Evolutionary conservation across 2,888 invertebrate genomes (phyloP).

Genomic region (Eupithecia centaureata): DNA sequence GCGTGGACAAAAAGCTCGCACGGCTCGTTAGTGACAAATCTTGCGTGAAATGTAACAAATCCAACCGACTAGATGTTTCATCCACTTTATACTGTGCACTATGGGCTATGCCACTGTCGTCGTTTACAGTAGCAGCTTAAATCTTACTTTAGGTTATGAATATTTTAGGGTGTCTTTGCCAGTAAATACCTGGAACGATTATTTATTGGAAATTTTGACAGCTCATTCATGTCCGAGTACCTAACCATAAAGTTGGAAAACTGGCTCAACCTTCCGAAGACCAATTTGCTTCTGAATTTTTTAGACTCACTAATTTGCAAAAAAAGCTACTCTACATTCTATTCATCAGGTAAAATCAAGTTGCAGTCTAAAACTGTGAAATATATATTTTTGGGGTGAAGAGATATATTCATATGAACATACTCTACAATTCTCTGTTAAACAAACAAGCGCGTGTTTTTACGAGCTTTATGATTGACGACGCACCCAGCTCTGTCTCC

Average conservation of each 20-base stretch:
- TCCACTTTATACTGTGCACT: constrained; percentile 47
- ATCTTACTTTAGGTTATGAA: background rate
- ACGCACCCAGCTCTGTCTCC: constrained; percentile 56
- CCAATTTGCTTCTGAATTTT: background rate
- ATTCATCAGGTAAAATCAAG: background rate
- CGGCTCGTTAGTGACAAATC: constrained; percentile 55
- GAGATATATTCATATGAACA: background rate
- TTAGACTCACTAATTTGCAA: too few relatives aligned
- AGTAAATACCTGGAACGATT: background rate
- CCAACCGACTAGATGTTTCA: constrained; percentile 53
- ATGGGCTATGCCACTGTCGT: constrained; percentile 15
- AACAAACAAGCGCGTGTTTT: constrained; percentile 58
- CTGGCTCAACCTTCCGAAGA: background rate
- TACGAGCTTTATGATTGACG: constrained; percentile 69
- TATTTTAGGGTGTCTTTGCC: background rate
- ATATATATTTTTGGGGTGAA: background rate
- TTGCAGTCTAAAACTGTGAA: too few relatives aligned
- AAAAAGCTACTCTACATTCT: background rate
- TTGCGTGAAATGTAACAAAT: constrained; percentile 73
- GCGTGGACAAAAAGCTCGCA: constrained; percentile 38
- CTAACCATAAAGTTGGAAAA: background rate
- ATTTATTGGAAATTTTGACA: background rate
- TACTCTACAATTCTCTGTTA: constrained; percentile 14
- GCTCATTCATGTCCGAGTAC: background rate
- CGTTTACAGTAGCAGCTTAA: background rate